These are phyloP conservation scores for Linnaemya tessellans DNA, from an alignment of 2,888 invertebrate species.

Conservation along the genomic window DNA sequence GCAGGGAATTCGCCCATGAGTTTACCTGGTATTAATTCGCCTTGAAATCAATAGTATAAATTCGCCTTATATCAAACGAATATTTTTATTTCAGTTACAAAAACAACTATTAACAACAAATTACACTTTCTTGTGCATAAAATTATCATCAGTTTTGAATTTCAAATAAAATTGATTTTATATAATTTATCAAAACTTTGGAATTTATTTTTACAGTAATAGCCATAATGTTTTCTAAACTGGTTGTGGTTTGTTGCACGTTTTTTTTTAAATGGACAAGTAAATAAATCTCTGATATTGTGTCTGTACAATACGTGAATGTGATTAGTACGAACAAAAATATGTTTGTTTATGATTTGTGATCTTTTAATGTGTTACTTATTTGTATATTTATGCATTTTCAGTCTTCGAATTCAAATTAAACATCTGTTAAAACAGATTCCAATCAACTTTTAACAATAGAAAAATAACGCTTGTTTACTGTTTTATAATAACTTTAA, in stretches of 20 bases:
- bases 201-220: not conserved
- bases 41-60: no score
- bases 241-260: not conserved
- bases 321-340: not conserved
- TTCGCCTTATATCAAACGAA: no score
- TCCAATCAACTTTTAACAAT: no score
- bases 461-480: not conserved
- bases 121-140: conserved; percentile 33
- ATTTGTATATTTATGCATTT: not conserved
- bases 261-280: no score
- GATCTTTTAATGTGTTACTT: not conserved
- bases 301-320: not conserved
- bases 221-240: not conserved
- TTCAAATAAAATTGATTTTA: conserved; percentile 10
- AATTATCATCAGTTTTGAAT: conserved; percentile 36
- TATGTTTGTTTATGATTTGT: not conserved
- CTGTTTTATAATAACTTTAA: not conserved
- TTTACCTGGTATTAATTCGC: no score
- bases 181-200: not conserved
- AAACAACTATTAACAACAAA: conserved; percentile 44
- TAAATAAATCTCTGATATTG: not conserved
- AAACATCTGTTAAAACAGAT: no score
- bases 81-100: no score
- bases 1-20: no score
- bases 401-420: not conserved